These are phyloP conservation scores for Takifugu rubripes DNA, from an alignment of 2,797 vertebrate species.

Conservation along the genomic window DNA sequence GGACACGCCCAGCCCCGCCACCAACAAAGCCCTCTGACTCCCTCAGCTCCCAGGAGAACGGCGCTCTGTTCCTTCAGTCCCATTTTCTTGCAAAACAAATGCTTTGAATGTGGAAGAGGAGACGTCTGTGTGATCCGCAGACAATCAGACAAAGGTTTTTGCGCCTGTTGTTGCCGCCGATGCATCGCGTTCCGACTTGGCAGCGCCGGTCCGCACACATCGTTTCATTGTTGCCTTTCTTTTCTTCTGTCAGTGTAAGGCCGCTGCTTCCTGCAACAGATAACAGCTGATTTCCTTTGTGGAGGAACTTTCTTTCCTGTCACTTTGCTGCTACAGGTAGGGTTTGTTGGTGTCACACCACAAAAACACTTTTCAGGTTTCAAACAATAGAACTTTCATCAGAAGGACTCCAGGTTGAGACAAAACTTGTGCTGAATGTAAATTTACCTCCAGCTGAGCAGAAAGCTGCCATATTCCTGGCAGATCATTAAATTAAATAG, in stretches of 20 bases:
- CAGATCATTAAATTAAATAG: no score
- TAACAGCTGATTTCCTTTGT: constrained; percentile 48
- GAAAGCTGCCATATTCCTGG: no score
- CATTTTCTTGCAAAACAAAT: constrained; percentile 31
- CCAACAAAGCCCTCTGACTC: constrained; percentile 57
- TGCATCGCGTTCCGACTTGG: constrained; percentile 52
- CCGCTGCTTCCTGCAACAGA: constrained; percentile 55
- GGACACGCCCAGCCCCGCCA: constrained; percentile 52
- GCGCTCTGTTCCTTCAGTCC: constrained; percentile 8
- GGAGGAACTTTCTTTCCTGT: constrained; percentile 33
- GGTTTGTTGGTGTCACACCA: neutral
- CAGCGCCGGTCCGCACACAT: constrained; percentile 52
- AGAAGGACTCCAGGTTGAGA: no score
- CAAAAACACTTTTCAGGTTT: neutral
- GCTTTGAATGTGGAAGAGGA: constrained; percentile 48
- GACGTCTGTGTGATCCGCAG: constrained; percentile 54
- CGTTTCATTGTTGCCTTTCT: constrained; percentile 47
- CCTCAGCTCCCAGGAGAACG: constrained; percentile 28
- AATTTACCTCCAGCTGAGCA: no score
- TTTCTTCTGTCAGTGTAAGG: constrained; percentile 63
- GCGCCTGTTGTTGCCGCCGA: constrained; percentile 45
- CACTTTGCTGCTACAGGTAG: constrained; percentile 1
- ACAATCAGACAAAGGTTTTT: constrained; percentile 62
- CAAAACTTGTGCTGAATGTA: no score
- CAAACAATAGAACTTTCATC: neutral